Base-by-base conservation (phyloP, 2,797 vertebrate genomes). In the Schizopygopsis pylzovi region DNA sequence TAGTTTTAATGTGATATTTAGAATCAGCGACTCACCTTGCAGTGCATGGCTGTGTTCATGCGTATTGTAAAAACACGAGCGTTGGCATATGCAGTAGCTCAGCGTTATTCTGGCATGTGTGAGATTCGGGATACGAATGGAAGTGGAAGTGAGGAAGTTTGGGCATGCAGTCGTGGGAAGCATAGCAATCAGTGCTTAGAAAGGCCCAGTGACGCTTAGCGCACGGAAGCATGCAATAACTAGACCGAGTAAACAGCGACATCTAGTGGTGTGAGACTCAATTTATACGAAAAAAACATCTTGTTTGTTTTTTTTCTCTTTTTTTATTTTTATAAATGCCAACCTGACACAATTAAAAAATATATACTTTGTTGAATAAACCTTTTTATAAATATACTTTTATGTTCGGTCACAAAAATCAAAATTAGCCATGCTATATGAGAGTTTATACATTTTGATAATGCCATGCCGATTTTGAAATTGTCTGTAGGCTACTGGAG, bases 101-200 rank as follows among this genome's bases (percentile, higher is more conserved):
- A 4, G 11, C 41, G 43, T 39, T 41, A 52, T 49, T 75, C 28
- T 81, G 41, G 22, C 68, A 65, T 65, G 77, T 61, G 67, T 85
- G 52, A 49, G 20, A 39, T 67, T 81, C 54, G 67, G 84, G 77
- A 85, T 80, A 47, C 68, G 28, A 80, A 54, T 81, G 45, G 68
- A 65, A 76, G 80, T 86, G 84, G 70, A 86, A 88, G 61, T 39
- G 37, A 63, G 84, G 79, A 81, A 25, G 61, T 45, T 45, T 54
- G 49, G 61, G 22, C 84, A 67, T 33, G 16, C 75, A 79, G 18
- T 63, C 85, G 85, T 90, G 88, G 86, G 77, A 77, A 52, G 83
- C 71, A 87, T 90, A 87, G 59, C 75, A 81, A 88, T 82, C 20
- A 87, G 76, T 59, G 15, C 75, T 68, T 7, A 67, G 63, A 37